Percentiles rank a stretch among this genome's conserved stretches.
Conservation (phyloP, 1,140 invertebrate species). For the Stegodyphus dumicola region DNA sequence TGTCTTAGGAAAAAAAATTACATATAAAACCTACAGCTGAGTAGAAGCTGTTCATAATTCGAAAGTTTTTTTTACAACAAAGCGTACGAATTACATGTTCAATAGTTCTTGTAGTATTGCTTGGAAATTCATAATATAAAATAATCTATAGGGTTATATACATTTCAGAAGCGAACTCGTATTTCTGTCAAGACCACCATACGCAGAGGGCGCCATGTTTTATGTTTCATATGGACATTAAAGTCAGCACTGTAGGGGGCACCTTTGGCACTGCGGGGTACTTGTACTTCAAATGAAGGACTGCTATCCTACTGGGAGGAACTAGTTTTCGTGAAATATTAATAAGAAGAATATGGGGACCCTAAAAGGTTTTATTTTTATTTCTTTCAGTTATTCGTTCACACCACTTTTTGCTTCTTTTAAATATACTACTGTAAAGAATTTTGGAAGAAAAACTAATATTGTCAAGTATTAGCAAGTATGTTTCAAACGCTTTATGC, state of each 20-base stretch:
- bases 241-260: slow-evolving; percentile 23
- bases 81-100: not conserved
- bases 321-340: slow-evolving; percentile 50
- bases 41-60: too few relatives aligned
- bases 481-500: too few relatives aligned
- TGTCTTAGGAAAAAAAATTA: too few relatives aligned
- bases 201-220: slow-evolving; percentile 27
- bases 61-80: not conserved
- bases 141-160: slow-evolving; percentile 40
- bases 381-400: slow-evolving; percentile 10
- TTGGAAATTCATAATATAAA: slow-evolving; percentile 22
- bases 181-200: slow-evolving; percentile 42
- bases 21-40: too few relatives aligned
- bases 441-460: too few relatives aligned
- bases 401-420: not conserved
- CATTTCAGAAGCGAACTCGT: slow-evolving; percentile 26
- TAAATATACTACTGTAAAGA: too few relatives aligned
- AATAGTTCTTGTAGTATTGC: not conserved
- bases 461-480: too few relatives aligned
- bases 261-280: slow-evolving; percentile 30
- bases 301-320: slow-evolving; percentile 38
- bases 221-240: slow-evolving; percentile 48
- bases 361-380: not conserved
- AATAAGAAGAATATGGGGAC: slow-evolving; percentile 50
- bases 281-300: slow-evolving; percentile 58